Percentiles rank a stretch among this genome's conserved stretches.
Conservation (phyloP, 2,797 vertebrate genomes). For the Neoniphon sammara region DNA sequence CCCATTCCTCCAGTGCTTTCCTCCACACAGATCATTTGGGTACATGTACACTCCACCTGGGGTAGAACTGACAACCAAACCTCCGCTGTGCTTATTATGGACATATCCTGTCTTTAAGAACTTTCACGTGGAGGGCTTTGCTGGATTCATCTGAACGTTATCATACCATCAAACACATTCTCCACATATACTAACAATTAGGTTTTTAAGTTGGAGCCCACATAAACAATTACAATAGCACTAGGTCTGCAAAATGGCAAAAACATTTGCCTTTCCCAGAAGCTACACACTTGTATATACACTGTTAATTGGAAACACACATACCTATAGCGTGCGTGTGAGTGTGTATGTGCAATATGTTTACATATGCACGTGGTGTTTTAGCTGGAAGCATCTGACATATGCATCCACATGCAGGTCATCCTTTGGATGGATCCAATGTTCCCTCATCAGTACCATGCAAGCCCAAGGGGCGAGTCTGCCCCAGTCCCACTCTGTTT, state of each 20-base stretch:
- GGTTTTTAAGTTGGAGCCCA: neutral
- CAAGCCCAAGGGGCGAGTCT: slow-evolving; percentile 53
- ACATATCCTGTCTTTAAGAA: slow-evolving; percentile 63
- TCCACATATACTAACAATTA: slow-evolving; percentile 7
- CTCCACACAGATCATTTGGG: slow-evolving; percentile 62
- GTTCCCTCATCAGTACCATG: slow-evolving; percentile 63
- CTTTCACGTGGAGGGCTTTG: slow-evolving; percentile 40
- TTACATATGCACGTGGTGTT: slow-evolving; percentile 40
- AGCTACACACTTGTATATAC: slow-evolving; percentile 37
- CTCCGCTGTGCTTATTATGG: slow-evolving; percentile 55
- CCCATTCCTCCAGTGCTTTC: slow-evolving; percentile 59
- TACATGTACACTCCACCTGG: slow-evolving; percentile 73
- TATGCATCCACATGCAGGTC: slow-evolving; percentile 26
- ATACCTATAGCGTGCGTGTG: slow-evolving; percentile 3
- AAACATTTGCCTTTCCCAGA: slow-evolving; percentile 30
- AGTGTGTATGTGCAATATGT: slow-evolving; percentile 41
- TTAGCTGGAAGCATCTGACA: slow-evolving; percentile 51
- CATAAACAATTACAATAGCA: neutral
- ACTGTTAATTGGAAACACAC: slow-evolving; percentile 39
- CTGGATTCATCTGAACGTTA: slow-evolving; percentile 26
- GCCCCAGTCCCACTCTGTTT: slow-evolving; percentile 31
- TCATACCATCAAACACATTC: slow-evolving; percentile 34
- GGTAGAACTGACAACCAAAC: slow-evolving; percentile 48
- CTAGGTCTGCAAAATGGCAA: neutral
- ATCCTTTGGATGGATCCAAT: slow-evolving; percentile 44